Base-by-base conservation (phyloP, 1,140 invertebrate genomes). In the Magallana gigas region DNA sequence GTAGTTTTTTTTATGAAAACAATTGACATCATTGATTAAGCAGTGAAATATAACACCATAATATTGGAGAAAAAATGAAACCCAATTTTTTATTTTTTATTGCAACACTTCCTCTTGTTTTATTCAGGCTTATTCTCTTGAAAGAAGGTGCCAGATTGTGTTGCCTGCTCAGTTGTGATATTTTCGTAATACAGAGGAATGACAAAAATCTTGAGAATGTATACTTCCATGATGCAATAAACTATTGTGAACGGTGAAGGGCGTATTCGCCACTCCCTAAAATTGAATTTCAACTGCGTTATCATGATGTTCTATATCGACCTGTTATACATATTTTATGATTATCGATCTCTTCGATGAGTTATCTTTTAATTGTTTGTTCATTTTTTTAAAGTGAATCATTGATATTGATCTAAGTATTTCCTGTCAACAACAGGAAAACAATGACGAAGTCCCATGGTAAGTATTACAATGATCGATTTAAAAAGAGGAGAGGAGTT, bases 121-220 rank as follows among this genome's bases (percentile, higher is more conserved):
- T 62, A 7, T 12, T 16, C 14, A n/a, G 14, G 60, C 14, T 18
- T 18, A n/a, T n/a, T 64, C 18, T 23, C 18, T 76, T 76, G 68
- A 29, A 36, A 29, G 68, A 76, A 12, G 18, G 18, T 76, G 23
- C 68, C 68, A 76, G 9, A 12, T 76, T 76, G 23, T 6, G 68
- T 5, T 76, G 18, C 68, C 68, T 76, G 68, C 23, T 12, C 23
- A 12, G 68, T 11, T 76, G 68, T 23, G 36, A 29, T 29, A 76
- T 76, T 36, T 76, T 76, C 68, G 23, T 76, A 76, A 29, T 76
- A 76, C 23, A 76, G 8, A 76, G 68, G 68, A 76, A 76, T 76
- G 68, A 76, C 68, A 76, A 76, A 36, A 29, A 76, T 76, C 36
- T 29, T 12, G 60, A 62, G 14, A 62, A 16, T 12, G 11, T 48